Conservation (phyloP, 2,113 vertebrate species). For the Columba livia region DNA sequence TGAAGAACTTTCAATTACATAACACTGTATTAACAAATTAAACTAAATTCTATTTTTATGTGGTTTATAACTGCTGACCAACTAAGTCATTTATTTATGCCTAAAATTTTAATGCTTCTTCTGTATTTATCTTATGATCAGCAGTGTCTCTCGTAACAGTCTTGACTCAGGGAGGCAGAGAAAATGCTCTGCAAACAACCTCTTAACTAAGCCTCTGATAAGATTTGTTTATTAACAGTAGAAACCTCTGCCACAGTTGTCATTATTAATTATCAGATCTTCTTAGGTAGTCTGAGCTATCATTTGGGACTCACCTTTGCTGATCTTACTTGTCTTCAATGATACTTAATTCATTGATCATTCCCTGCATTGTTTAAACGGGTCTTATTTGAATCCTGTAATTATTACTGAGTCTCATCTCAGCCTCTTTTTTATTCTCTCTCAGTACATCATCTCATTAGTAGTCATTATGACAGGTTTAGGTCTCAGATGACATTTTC, state of each 20-base stretch:
- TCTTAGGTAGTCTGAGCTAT: neutral
- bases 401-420: neutral
- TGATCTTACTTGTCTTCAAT: neutral
- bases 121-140: neutral
- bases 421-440: neutral
- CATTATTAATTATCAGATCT: constrained; percentile 49
- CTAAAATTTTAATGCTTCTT: neutral
- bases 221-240: constrained; percentile 33
- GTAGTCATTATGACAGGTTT: constrained; percentile 14
- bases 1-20: neutral
- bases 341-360: constrained; percentile 14
- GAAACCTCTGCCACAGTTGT: neutral
- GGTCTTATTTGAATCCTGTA: neutral
- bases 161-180: neutral
- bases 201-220: neutral
- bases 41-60: neutral
- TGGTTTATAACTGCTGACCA: neutral
- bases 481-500: neutral
- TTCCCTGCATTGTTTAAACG: neutral
- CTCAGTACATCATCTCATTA: constrained; percentile 33
- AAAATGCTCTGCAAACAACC: neutral
- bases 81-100: neutral
- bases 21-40: neutral
- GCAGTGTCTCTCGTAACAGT: neutral
- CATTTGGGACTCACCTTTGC: constrained; percentile 3